Percentiles rank a stretch among this genome's conserved stretches.
phyloP scores from a whole-genome alignment of 2,888 invertebrate genomes.

The Stenoptilia bipunctidactyla region DNA sequence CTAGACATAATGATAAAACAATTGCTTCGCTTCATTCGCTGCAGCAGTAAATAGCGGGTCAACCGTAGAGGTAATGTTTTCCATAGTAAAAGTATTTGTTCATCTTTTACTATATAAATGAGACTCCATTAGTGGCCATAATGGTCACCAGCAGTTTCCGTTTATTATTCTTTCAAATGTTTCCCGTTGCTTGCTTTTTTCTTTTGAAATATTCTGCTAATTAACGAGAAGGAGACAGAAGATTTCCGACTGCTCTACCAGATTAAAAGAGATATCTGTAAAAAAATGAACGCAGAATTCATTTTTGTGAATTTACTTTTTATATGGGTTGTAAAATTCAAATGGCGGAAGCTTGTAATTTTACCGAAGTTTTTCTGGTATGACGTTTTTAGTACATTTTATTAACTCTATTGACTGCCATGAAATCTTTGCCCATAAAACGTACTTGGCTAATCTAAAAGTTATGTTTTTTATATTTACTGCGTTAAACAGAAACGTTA shows the following conservation, averaged over 20 bases:
- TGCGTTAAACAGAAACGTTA: no score
- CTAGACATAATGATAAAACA: no score
- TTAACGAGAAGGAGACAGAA: conserved; percentile 61
- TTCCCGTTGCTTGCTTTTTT: conserved; percentile 54
- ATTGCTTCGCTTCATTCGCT: no score
- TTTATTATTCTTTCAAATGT: conserved; percentile 37
- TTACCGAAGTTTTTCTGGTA: not conserved
- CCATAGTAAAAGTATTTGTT: not conserved
- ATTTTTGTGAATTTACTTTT: conserved; percentile 43
- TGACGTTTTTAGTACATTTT: not conserved
- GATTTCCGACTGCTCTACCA: conserved; percentile 59
- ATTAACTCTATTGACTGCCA: not conserved
- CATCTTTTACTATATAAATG: not conserved
- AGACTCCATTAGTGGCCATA: not conserved
- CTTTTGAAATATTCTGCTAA: conserved; percentile 60
- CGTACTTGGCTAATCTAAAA: no score
- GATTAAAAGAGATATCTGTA: conserved; percentile 49
- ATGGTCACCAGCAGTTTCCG: conserved; percentile 28
- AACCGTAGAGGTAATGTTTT: not conserved
- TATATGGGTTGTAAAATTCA: conserved; percentile 13
- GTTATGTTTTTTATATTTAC: no score
- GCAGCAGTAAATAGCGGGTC: no score
- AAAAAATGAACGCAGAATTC: conserved; percentile 39
- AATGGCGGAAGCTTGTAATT: not conserved
- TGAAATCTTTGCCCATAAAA: no score